These are phyloP conservation scores for Macrophya alboannulata DNA, from an alignment of 2,888 invertebrate genomes.

Conservation along the genomic window DNA sequence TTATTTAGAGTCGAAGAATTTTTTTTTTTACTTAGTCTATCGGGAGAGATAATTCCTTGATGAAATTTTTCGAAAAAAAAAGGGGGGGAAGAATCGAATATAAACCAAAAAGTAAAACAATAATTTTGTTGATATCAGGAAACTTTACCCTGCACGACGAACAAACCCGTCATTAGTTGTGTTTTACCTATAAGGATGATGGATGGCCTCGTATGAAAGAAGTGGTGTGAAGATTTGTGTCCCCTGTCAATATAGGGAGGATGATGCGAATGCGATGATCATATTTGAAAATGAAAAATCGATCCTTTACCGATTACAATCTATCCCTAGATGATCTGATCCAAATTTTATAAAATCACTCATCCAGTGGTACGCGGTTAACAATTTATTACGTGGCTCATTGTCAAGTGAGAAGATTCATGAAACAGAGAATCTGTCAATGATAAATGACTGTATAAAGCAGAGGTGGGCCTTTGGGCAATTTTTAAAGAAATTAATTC, in stretches of 20 bases:
- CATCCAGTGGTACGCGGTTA: neutral
- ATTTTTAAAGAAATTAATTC: slow-evolving; percentile 9
- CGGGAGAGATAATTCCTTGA: neutral
- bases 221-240: slow-evolving; percentile 58
- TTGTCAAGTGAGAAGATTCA: neutral
- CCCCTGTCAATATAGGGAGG: slow-evolving; percentile 55
- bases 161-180: slow-evolving; percentile 55
- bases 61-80: neutral
- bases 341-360: slow-evolving; percentile 32
- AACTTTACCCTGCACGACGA: slow-evolving; percentile 39
- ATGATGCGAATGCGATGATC: slow-evolving; percentile 63
- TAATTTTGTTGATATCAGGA: slow-evolving; percentile 27
- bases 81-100: neutral
- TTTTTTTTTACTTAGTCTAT: neutral
- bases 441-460: slow-evolving; percentile 20
- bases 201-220: slow-evolving; percentile 51
- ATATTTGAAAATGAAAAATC: slow-evolving; percentile 64
- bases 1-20: neutral
- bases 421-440: slow-evolving; percentile 6
- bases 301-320: slow-evolving; percentile 49
- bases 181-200: slow-evolving; percentile 58
- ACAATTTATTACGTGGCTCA: slow-evolving; percentile 13
- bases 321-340: neutral
- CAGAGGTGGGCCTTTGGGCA: neutral
- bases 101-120: neutral